Evolutionary conservation across 2,113 vertebrate species (phyloP).

Genomic region (Oceanites oceanicus): DNA sequence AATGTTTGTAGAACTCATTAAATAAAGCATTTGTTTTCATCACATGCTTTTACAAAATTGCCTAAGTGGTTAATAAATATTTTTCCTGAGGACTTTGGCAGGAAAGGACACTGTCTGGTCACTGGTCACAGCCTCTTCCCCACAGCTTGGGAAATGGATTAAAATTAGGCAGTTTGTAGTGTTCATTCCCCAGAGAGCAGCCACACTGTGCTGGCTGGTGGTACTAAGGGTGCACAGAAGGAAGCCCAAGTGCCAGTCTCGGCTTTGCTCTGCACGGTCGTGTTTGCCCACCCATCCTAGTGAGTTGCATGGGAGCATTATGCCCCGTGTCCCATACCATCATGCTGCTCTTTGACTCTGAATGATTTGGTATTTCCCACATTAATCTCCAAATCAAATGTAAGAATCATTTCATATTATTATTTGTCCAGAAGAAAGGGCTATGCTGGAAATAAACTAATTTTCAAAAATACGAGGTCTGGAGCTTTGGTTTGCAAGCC

Average conservation of each 20-base stretch:
- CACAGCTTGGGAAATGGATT: background rate
- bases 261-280: accelerated
- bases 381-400: background rate
- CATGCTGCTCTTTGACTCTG: background rate
- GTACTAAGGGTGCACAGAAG: background rate
- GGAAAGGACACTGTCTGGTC: background rate
- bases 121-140: background rate
- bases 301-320: background rate
- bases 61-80: background rate
- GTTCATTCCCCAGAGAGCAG: background rate
- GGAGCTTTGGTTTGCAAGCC: background rate
- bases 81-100: background rate
- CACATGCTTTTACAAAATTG: background rate
- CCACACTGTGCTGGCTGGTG: background rate
- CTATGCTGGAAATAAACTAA: background rate
- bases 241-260: background rate
- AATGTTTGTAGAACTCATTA: background rate
- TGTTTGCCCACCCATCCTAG: accelerated
- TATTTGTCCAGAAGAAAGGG: background rate
- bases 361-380: background rate
- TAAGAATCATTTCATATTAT: background rate
- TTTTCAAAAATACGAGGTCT: background rate
- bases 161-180: background rate
- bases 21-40: background rate
- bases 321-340: accelerated